These are phyloP conservation scores for Rhinoraja longicauda DNA, from an alignment of 2,797 vertebrate genomes.

Conservation along the genomic window DNA sequence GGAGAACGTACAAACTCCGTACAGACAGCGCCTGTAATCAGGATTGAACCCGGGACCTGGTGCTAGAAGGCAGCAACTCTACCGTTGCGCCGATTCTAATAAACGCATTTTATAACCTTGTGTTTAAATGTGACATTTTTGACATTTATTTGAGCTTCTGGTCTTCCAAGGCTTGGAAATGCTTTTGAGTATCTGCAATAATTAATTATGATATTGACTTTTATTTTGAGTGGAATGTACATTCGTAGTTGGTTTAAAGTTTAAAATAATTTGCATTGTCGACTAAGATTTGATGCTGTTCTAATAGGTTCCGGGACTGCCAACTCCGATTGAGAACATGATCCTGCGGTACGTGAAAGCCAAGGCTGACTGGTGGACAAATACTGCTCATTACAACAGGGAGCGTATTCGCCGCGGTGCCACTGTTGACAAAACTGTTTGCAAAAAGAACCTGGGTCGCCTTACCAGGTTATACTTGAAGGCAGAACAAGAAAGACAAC, in stretches of 20 bases:
- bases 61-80: too few species aligned
- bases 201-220: not conserved
- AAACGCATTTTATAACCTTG: not conserved
- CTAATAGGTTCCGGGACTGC: constrained; percentile 80
- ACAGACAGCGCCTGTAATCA: too few species aligned
- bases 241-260: not conserved
- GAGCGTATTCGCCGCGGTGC: constrained; percentile 94
- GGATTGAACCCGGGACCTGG: too few species aligned
- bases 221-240: not conserved
- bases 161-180: not conserved
- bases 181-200: not conserved
- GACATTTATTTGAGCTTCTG: not conserved
- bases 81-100: too few species aligned
- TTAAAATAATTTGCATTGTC: too few species aligned
- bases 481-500: constrained; percentile 96
- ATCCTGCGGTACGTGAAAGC: constrained; percentile 97
- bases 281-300: not conserved
- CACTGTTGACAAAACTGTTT: constrained; percentile 97
- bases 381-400: constrained; percentile 96
- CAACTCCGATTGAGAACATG: constrained; percentile 98
- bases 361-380: constrained; percentile 99
- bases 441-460: constrained; percentile 96
- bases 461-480: constrained; percentile 93
- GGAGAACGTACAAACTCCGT: too few species aligned
- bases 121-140: not conserved